Percentiles rank a stretch among this genome's conserved stretches.
Evolutionary conservation across 2,888 invertebrate genomes (phyloP).

Genomic region (Lasioglossum calceatum): DNA sequence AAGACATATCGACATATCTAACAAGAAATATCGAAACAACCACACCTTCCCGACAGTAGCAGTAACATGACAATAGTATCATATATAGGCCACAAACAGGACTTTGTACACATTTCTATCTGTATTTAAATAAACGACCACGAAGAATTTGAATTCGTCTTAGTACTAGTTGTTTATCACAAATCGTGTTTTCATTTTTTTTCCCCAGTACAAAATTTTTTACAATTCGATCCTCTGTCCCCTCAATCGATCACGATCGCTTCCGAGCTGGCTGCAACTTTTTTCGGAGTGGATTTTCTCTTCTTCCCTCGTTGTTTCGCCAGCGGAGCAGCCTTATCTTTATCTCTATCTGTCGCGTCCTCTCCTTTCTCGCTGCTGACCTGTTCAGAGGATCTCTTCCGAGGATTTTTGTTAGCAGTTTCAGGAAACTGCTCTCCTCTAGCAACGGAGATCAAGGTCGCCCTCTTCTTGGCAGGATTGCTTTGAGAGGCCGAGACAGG

Average conservation of each 20-base stretch:
- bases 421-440: slow-evolving; percentile 76
- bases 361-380: background rate
- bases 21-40: background rate
- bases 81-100: background rate
- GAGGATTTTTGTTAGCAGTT: slow-evolving; percentile 66
- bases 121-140: slow-evolving; percentile 37
- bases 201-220: background rate
- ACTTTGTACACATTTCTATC: slow-evolving; percentile 48
- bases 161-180: slow-evolving; percentile 39
- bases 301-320: background rate
- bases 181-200: slow-evolving; percentile 12
- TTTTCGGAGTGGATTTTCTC: background rate
- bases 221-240: background rate
- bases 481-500: slow-evolving; percentile 9
- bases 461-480: slow-evolving; percentile 76
- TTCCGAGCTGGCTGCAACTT: background rate
- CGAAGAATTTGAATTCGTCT: background rate
- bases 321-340: background rate
- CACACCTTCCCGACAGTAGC: background rate
- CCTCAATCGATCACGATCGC: background rate
- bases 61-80: slow-evolving; percentile 26
- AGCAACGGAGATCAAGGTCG: slow-evolving; percentile 77
- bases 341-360: background rate
- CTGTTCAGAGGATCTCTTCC: slow-evolving; percentile 53
- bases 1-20: background rate